Evolutionary conservation across 1,140 invertebrate species (phyloP).

Genomic region (Holcopasites calliopsidis): DNA sequence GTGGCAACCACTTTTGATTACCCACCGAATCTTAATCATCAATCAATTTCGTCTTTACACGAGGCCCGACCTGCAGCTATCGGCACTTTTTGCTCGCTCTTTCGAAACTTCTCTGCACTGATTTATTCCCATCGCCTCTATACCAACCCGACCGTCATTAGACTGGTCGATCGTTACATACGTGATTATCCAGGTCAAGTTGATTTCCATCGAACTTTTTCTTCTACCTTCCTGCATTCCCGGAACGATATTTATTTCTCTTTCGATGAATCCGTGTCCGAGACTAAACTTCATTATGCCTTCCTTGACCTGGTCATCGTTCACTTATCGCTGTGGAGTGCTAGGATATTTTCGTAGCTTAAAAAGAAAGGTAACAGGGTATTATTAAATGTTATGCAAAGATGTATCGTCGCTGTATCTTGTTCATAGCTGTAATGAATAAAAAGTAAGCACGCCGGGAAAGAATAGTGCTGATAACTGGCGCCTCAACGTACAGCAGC

Average conservation of each 20-base stretch:
- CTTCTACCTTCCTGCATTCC: conserved; percentile 17
- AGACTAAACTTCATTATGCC: too few relatives aligned
- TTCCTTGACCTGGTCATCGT: too few relatives aligned
- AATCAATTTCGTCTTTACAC: conserved; percentile 65
- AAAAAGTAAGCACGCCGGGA: not conserved
- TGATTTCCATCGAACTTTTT: conserved; percentile 33
- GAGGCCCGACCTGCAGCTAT: conserved; percentile 44
- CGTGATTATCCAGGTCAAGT: conserved; percentile 54
- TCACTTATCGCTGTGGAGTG: too few relatives aligned
- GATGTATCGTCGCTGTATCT: not conserved
- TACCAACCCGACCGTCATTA: conserved; percentile 64
- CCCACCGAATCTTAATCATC: conserved; percentile 66
- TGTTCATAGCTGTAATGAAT: not conserved
- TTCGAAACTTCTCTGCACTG: conserved; percentile 52
- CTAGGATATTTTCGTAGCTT: too few relatives aligned
- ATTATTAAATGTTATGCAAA: too few relatives aligned
- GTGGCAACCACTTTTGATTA: conserved; percentile 62
- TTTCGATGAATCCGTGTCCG: conserved; percentile 5
- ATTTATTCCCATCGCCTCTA: conserved; percentile 54
- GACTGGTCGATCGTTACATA: conserved; percentile 59
- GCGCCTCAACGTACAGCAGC: conserved; percentile 55
- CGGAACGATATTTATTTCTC: conserved; percentile 57
- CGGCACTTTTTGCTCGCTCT: conserved; percentile 60
- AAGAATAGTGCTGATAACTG: conserved; percentile 56
- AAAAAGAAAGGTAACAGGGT: too few relatives aligned